Percentiles rank a stretch among this genome's conserved stretches.
Conservation (phyloP, 1,140 invertebrate species). For the Batillaria attramentaria region DNA sequence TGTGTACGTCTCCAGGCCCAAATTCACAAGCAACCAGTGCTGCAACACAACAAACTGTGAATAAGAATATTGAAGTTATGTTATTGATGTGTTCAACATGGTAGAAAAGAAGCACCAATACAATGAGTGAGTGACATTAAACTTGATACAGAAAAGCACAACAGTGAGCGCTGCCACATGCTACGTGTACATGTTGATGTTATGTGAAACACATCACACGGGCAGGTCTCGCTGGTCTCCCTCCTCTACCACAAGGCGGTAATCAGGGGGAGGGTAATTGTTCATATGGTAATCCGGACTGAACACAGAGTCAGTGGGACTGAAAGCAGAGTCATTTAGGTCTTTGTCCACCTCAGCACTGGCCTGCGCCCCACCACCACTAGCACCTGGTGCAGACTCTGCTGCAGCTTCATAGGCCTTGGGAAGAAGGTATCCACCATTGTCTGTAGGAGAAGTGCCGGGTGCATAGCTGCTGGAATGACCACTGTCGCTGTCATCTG, state of each 20-base stretch:
- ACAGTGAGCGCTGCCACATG: too few species aligned
- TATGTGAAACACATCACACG: constrained; percentile 22
- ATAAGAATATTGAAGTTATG: too few species aligned
- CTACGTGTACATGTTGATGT: too few species aligned
- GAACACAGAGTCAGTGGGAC: constrained; percentile 23
- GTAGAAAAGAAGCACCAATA: too few species aligned
- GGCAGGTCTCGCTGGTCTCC: constrained; percentile 13
- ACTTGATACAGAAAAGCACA: too few species aligned
- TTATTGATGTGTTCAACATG: too few species aligned
- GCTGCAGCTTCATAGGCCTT: constrained; percentile 39
- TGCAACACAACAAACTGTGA: too few species aligned
- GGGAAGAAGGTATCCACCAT: constrained; percentile 63
- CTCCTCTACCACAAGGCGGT: constrained; percentile 48
- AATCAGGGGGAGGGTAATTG: constrained; percentile 49
- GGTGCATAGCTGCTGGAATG: constrained; percentile 65
- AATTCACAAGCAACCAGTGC: too few species aligned
- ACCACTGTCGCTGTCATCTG: constrained; percentile 66
- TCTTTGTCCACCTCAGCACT: constrained; percentile 29
- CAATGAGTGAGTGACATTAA: too few species aligned
- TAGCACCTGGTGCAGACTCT: not conserved
- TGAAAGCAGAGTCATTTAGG: constrained; percentile 24
- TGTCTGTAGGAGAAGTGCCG: constrained; percentile 55
- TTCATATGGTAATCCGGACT: constrained; percentile 38
- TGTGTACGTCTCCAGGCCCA: too few species aligned
- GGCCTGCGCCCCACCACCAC: constrained; percentile 22